phyloP scores from a whole-genome alignment of 2,113 vertebrate species.

The Campylomormyrus numenius region DNA sequence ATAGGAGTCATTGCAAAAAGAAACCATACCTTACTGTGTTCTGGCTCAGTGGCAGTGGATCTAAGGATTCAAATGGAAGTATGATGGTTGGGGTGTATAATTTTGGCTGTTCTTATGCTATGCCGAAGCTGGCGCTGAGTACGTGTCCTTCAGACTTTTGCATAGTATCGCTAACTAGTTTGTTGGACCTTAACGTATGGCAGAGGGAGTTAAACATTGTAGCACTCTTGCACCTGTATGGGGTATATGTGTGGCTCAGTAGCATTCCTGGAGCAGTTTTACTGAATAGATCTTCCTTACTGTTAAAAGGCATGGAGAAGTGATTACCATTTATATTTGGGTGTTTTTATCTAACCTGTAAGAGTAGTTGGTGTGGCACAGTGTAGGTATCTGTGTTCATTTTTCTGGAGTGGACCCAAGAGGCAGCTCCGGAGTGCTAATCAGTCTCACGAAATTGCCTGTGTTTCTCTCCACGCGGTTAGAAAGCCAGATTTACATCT shows the following conservation, averaged over 20 bases:
- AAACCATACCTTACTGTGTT: neutral
- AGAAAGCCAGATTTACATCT: slow-evolving; percentile 5
- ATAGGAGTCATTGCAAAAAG: neutral
- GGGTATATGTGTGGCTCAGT: neutral
- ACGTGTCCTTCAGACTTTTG: neutral
- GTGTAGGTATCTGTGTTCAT: slow-evolving; percentile 29
- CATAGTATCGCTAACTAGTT: neutral
- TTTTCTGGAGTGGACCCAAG: slow-evolving; percentile 33
- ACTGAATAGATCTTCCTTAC: neutral
- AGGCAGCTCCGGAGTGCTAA: slow-evolving; percentile 30
- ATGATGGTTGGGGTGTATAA: neutral
- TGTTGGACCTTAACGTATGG: neutral
- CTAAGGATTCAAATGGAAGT: neutral
- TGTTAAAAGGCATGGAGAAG: slow-evolving; percentile 26
- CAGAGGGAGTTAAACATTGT: neutral
- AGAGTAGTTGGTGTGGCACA: slow-evolving; percentile 27
- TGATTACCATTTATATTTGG: slow-evolving; percentile 41
- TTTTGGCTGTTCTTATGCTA: neutral
- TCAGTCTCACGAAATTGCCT: slow-evolving; percentile 39
- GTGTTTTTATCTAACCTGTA: slow-evolving; percentile 27
- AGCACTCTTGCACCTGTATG: neutral
- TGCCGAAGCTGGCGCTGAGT: neutral
- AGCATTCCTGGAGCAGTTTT: neutral
- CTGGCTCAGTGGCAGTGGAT: neutral
- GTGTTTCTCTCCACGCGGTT: slow-evolving; percentile 8